Evolutionary conservation across 2,797 vertebrate genomes (phyloP), one percentile per base, ranked within the genome.

Genomic region (Fundulus diaphanus): DNA sequence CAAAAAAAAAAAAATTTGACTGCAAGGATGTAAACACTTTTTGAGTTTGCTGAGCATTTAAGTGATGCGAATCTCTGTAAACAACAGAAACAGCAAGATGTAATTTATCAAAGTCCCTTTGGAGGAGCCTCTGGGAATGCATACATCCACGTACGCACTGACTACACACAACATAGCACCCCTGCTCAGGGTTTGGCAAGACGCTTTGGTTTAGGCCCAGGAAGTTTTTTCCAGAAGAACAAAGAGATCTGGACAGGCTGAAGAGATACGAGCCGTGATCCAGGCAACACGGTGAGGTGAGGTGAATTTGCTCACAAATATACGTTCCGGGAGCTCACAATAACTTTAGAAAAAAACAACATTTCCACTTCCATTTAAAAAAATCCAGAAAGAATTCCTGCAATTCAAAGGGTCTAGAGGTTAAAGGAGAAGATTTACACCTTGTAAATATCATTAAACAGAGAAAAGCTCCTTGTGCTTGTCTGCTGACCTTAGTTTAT

Each of bases 391-490:
- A 66, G 11, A 71, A 65, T 74, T 89, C 77, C 54, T 78, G 0
- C 0, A 29, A 68, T 44, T 75, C 35, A 78, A 86, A 76, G 15
- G 69, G 72, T 69, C 61, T 71, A 51, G 65, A 82, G 85, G 83
- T 88, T 72, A 89, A 74, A 77, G 66, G 71, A 80, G 67, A 89
- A 78, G 20, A 42, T 76, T 77, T 74, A 44, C 13, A 73, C 31
- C n/a, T 67, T 46, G 27, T 81, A 82, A 87, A 78, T 87, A 88
- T 81, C 84, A 85, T 33, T 88, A 76, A 84, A 72, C 33, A 57
- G 44, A 69, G 56, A 65, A 75, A n/a, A 18, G 48, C 35, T 74
- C 72, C 68, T 65, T 77, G 37, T 48, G 0, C 1, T 46, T 44
- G 67, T 85, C 78, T 75, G 74, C 57, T 79, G 79, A 83, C 69